Evolutionary conservation across 1,140 invertebrate species (phyloP).

Genomic region (Wiebesia pumilae): DNA sequence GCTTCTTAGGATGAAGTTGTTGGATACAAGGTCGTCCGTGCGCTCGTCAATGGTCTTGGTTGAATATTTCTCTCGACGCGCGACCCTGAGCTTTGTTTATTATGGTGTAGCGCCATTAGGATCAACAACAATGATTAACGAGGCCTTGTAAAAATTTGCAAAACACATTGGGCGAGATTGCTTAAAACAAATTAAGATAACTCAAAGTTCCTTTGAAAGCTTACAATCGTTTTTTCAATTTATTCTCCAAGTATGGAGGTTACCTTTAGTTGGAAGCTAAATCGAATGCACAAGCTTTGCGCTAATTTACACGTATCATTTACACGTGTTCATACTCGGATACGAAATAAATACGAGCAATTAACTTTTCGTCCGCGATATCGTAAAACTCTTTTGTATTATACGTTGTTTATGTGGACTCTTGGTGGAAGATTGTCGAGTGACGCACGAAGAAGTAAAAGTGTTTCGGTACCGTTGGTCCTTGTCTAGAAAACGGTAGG

Average conservation of each 20-base stretch:
- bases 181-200: too few relatives aligned
- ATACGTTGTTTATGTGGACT: too few relatives aligned
- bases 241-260: too few relatives aligned
- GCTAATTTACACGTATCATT: neutral
- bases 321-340: neutral
- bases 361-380: neutral
- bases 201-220: neutral
- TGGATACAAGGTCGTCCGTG: neutral
- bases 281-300: too few relatives aligned
- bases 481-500: too few relatives aligned
- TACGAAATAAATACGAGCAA: neutral
- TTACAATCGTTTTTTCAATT: too few relatives aligned
- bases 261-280: too few relatives aligned
- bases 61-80: neutral
- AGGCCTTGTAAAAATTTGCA: neutral
- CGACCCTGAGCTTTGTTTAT: neutral
- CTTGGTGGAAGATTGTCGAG: too few relatives aligned
- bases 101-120: neutral
- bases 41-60: neutral
- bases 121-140: neutral
- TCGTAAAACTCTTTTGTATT: too few relatives aligned
- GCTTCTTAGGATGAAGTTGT: neutral
- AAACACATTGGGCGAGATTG: neutral
- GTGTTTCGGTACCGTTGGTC: too few relatives aligned
- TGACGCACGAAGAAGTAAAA: too few relatives aligned